Conservation (phyloP, 2,797 vertebrate species). For the Neoniphon sammara region DNA sequence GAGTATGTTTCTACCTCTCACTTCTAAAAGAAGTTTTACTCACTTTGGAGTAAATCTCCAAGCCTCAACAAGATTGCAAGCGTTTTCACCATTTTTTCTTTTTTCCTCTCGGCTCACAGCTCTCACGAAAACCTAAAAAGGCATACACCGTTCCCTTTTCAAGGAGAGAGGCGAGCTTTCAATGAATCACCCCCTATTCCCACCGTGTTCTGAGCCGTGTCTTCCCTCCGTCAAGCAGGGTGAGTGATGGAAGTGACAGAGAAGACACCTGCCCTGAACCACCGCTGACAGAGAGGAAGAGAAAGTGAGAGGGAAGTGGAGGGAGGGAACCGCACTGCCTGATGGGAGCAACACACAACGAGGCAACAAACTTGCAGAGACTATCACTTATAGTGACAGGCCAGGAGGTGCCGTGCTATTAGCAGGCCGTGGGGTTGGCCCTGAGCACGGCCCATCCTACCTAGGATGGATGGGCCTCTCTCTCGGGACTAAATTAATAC, state of each 20-base stretch:
- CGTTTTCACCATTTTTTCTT: slow-evolving; percentile 23
- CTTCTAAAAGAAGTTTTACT: slow-evolving; percentile 32
- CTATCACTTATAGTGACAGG: slow-evolving; percentile 85
- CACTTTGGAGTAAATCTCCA: slow-evolving; percentile 40
- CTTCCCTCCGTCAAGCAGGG: slow-evolving; percentile 73
- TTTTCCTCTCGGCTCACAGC: slow-evolving; percentile 49
- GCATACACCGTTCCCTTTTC: slow-evolving; percentile 43
- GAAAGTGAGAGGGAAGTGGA: slow-evolving; percentile 36
- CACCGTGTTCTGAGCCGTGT: slow-evolving; percentile 61
- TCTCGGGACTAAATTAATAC: slow-evolving; percentile 84
- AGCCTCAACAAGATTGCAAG: slow-evolving; percentile 33
- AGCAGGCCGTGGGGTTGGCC: slow-evolving; percentile 77
- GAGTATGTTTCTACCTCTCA: slow-evolving; percentile 23
- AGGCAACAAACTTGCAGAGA: slow-evolving; percentile 78
- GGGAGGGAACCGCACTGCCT: slow-evolving; percentile 59
- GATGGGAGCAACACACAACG: slow-evolving; percentile 74
- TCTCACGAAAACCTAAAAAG: slow-evolving; percentile 42
- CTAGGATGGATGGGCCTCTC: slow-evolving; percentile 83
- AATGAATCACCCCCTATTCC: slow-evolving; percentile 70
- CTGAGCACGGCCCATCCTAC: slow-evolving; percentile 68
- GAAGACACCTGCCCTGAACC: slow-evolving; percentile 79
- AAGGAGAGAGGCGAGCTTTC: slow-evolving; percentile 60
- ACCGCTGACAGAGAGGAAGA: slow-evolving; percentile 60
- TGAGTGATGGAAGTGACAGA: slow-evolving; percentile 77
- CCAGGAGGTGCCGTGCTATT: slow-evolving; percentile 80